A percentile compares a stretch with the other conserved stretches of the same genome.
Conservation (phyloP, 2,797 vertebrate genomes). For the Semotilus atromaculatus region DNA sequence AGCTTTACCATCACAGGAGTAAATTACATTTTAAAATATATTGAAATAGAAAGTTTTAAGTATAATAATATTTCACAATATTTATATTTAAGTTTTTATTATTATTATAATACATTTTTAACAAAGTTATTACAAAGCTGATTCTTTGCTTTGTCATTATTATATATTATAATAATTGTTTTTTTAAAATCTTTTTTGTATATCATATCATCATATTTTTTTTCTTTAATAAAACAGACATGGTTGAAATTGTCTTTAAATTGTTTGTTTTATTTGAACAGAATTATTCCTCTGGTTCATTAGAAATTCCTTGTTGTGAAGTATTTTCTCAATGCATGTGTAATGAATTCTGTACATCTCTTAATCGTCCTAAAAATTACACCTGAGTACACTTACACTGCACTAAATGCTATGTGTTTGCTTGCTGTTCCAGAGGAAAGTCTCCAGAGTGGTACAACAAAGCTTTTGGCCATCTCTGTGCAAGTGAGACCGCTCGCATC, state of each 20-base stretch:
- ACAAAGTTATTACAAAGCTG: too few species aligned
- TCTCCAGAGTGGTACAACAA: slow-evolving; percentile 98
- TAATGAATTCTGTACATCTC: too few species aligned
- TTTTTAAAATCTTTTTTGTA: too few species aligned
- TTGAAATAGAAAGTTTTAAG: too few species aligned
- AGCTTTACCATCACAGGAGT: too few species aligned
- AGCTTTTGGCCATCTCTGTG: slow-evolving; percentile 93
- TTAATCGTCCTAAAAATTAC: neutral
- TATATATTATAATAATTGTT: too few species aligned
- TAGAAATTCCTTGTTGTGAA: neutral
- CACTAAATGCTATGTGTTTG: slow-evolving; percentile 10
- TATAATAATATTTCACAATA: too few species aligned
- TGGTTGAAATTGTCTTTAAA: neutral
- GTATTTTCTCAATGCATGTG: neutral
- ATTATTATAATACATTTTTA: too few species aligned
- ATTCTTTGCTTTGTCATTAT: too few species aligned
- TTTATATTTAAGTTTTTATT: too few species aligned
- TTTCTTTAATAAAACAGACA: neutral
- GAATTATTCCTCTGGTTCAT: neutral
- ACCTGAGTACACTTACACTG: too few species aligned
- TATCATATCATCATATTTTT: neutral
- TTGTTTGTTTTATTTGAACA: neutral
- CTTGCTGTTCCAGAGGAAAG: slow-evolving; percentile 82
- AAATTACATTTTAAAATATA: too few species aligned
- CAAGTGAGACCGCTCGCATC: slow-evolving; percentile 90